Evolutionary conservation across 2,113 vertebrate species (phyloP), one percentile per base, ranked within the genome.

Genomic region (Catharus bicknelli): DNA sequence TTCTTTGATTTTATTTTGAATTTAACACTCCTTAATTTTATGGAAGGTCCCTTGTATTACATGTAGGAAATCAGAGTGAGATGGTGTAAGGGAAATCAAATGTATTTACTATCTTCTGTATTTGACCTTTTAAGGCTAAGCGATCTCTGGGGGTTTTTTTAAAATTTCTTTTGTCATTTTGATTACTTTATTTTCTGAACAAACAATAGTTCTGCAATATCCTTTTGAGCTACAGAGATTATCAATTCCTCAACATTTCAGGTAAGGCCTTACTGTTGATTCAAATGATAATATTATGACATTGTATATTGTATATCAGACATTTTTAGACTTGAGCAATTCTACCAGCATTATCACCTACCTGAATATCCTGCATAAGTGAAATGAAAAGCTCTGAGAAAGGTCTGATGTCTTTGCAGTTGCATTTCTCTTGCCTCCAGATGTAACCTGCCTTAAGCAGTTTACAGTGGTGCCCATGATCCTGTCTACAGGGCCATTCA

Each of bases 21-120:
- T 94, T 83, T 93, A 88, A 84, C 86, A 88, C 86, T 32, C 34
- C 72, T 84, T 86, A 92, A 82, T 93, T 96, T 96, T 93, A 92
- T 90, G 62, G 81, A 88, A 88, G 36, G 77, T 88, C 48, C 11
- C 83, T 93, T 93, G 86, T 82, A 86, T 72, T 81, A 78, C 69
- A 68, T 82, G 40, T 84, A 90, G 47, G 92, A 75, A 95, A 92
- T 12, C 6, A 40, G 40, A 80, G 13, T 2, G 18, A 89, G 58
- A 76, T 54, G 18, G 22, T 86, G 25, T 87, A 57, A 87, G 11
- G 29, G 34, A 83, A 85, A 79, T 73, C 2, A 76, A 76, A 45
- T 62, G 3, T 61, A 78, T 91, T 74, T 94, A 73, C 63, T 58
- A 11, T 90, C 48, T 76, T 88, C 15, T 36, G 14, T 58, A 25